Base-by-base conservation (phyloP, 1,140 invertebrate genomes). In the Bactericera cockerelli region DNA sequence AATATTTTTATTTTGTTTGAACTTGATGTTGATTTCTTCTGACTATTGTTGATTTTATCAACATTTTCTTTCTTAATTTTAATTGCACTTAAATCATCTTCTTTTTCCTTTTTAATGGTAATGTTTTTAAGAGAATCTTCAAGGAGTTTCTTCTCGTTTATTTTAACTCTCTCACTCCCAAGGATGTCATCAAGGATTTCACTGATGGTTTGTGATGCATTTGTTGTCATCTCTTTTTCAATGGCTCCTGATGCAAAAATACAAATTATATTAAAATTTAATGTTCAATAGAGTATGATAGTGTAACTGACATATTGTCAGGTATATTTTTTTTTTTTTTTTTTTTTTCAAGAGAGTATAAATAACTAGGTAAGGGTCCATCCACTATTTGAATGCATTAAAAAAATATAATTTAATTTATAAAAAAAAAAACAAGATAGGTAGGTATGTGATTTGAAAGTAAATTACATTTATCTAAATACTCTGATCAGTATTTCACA, bases 171-270 rank as follows among this genome's bases (percentile, higher is more conserved):
- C 8, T 49, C 42, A 49, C 21, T 54, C 14, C 58, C 39, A 26
- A 61, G 56, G 21, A 61, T 31, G 49, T 58, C 56, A 53, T 61
- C 55, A 14, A 61, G 39, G 28, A 57, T 61, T 61, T 61, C 49
- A 38, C 36, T 61, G 26, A 61, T 39, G 21, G 55, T 39, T 56
- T 58, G 19, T 14, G 42, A 49, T 49, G 42, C 42, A 49, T 49
- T 49, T 49, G 4, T 16, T 6, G 42, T 6, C 42, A 49, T 49
- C 22, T 49, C 42, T 49, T 49, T 49, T 16, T 49, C 42, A 49
- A 49, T 49, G 42, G 42, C 42, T 10, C 42, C 42, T 49, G 42
- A n/a, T 36, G 16, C 16, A 11, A 16, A 36, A 36, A 36, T 16
- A 10, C 33, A 36, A 36, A 36, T 11, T 36, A 11, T 10, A 36